phyloP scores from a whole-genome alignment of 2,888 invertebrate genomes.

The Rhagophthalmus giganteus region DNA sequence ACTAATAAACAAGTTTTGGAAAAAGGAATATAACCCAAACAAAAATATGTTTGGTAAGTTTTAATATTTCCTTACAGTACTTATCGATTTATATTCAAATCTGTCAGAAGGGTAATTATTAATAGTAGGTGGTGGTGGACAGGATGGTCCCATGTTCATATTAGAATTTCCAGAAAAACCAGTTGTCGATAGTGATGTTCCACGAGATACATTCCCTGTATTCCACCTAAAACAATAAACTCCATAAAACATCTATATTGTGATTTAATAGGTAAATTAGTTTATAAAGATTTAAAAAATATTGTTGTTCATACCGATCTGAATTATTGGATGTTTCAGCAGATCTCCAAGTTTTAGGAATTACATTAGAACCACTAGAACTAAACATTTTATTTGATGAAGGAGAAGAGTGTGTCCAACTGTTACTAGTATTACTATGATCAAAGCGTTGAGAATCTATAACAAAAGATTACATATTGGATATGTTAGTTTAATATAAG shows the following conservation, averaged over 20 bases:
- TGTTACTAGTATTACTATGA: conserved; percentile 32
- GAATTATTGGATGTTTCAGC: conserved; percentile 25
- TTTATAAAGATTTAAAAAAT: not conserved
- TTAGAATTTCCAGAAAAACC: conserved; percentile 44
- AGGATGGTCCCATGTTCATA: conserved; percentile 44
- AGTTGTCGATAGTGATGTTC: conserved; percentile 29
- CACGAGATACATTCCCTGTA: conserved; percentile 32
- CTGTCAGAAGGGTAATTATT: conserved; percentile 48
- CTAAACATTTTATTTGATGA: conserved; percentile 33
- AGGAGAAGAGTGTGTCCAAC: conserved; percentile 34
- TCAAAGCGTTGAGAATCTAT: conserved; percentile 43
- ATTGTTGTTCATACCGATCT: conserved; percentile 22
- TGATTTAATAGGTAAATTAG: no score
- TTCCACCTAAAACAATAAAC: conserved; percentile 42
- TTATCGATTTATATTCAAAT: conserved; percentile 46
- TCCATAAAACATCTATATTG: no score
- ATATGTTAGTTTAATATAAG: not conserved
- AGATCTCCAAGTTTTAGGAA: conserved; percentile 35
- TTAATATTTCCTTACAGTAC: conserved; percentile 43
- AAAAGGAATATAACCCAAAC: no score
- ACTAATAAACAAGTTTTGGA: no score
- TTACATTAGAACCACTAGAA: conserved; percentile 19
- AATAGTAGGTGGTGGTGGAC: conserved; percentile 52
- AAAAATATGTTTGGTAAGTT: not conserved
- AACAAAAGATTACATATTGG: conserved; percentile 11